Base-by-base conservation (phyloP, 2,113 vertebrate genomes). In the Oryzias melastigma region DNA sequence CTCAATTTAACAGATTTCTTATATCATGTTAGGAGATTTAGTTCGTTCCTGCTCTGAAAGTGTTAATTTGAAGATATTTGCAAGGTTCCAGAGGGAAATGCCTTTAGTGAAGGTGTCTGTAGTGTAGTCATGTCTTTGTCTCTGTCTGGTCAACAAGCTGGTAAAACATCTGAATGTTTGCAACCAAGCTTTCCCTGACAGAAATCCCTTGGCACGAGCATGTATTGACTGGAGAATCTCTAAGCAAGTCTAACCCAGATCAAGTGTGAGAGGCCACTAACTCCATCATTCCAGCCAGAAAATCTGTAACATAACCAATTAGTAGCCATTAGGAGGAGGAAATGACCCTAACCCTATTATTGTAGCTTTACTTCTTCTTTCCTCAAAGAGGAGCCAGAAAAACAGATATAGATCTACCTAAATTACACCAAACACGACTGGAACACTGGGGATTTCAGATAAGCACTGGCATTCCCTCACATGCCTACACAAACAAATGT, bases 201-300 rank as follows among this genome's bases (percentile, higher is more conserved):
- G 48, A 41, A 60, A 46, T 52, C 47, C 64, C 47, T 67, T 45
- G 18, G 58, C 60, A 63, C 49, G 25, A 75, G 52, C 56, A 63
- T 42, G 51, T 68, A 83, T 85, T 83, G 77, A 87, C 59, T 12
- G 14, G 19, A 51, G 50, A 55, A 62, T 71, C 48, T 72, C 40
- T 68, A 58, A 73, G 49, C 65, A 55, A 5, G 46, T 62, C 25
- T 65, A 72, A 78, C 69, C 68, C 35, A 45, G 65, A 58, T 59
- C 47, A 51, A 64, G 62, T 70, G 68, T 65, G 58, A 71, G 50
- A 66, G 65, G 41, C 56, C 13, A 18, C 61, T 70, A 65, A 76
- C 63, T 64, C 82, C 81, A 78, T 84, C 72, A 82, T 87, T 87
- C 75, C 67, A 74, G 51, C 60, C 53, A 58, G 65, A 82, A 85